phyloP scores from a whole-genome alignment of 2,797 vertebrate genomes.

The Anomalospiza imberbis region DNA sequence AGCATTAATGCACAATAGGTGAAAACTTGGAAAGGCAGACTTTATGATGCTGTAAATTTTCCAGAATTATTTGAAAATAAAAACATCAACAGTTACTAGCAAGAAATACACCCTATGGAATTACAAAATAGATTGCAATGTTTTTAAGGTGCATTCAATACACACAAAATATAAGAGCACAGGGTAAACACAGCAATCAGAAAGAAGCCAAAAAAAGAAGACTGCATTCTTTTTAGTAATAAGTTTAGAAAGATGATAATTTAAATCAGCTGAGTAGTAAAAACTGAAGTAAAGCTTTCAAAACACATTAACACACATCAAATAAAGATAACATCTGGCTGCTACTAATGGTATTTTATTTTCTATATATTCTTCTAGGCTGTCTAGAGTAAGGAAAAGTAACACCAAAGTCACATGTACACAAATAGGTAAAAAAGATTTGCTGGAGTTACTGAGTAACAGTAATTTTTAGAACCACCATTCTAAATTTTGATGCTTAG shows the following conservation, averaged over 20 bases:
- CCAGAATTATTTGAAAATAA: background rate
- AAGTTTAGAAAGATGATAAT: background rate
- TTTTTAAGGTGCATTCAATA: background rate
- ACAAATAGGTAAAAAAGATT: background rate
- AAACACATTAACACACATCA: background rate
- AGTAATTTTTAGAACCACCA: background rate
- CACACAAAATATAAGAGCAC: background rate
- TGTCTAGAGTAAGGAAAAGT: background rate
- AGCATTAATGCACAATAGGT: background rate
- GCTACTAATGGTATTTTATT: background rate
- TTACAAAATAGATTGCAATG: background rate
- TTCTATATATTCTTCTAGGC: background rate
- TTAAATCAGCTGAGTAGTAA: background rate
- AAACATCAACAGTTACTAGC: background rate
- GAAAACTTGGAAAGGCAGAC: background rate
- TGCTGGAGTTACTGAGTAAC: background rate
- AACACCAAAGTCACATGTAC: background rate
- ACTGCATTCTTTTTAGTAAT: background rate
- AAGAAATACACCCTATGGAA: background rate
- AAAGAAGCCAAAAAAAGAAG: background rate
- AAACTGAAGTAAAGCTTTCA: background rate
- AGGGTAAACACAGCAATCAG: background rate
- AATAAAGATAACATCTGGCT: background rate
- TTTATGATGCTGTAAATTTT: background rate
- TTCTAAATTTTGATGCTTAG: conserved; percentile 20